Evolutionary conservation across 2,888 invertebrate genomes (phyloP), one percentile per base, ranked within the genome.

Genomic region (Amiota mariae): DNA sequence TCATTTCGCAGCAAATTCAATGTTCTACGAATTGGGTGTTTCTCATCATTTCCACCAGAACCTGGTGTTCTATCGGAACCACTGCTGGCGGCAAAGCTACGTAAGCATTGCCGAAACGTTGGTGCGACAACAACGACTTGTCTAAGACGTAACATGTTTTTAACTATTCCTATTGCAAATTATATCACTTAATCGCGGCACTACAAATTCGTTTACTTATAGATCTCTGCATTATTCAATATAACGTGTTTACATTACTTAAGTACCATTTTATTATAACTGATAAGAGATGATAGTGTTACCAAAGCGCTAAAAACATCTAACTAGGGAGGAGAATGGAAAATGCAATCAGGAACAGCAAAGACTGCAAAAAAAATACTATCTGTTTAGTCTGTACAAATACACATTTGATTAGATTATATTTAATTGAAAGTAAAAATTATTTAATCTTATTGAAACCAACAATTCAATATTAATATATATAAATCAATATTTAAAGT

Each of bases 1-100:
- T 92, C 92, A 77, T 89, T 88, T 24, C 82, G 80, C 0, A 89
- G 76, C 15, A 89, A 72, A 0, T 81, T 78, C 0, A 89, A 76
- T 1, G 88, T 87, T 20, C 87, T 82, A 11, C 80, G 74, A 6
- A 89, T 76, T 0, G 89, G 89, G 74, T 89, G 85, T 4, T 74
- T 76, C 12, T 83, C 80, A 18, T 85, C 20, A 48, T 57, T 64
- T 11, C 63, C 20, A n/a, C 72, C 77, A 2, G 70, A 72, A 67
- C 73, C 51, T 61, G 49, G 54, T 18, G 13, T 9, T 59, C 20
- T 15, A 59, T 59, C 20, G 9, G 59, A 8, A 15, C 18, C 51
- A 51, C 8, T 54, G n/a, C 49, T 15, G 49, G 67, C 18, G 15
- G 67, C 20, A 4, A 20, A 1, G 10, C 20, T 49, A 9, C 67